A percentile compares a stretch with the other conserved stretches of the same genome.
Evolutionary conservation across 2,888 invertebrate species (phyloP).

Genomic region (Ctena decussata): DNA sequence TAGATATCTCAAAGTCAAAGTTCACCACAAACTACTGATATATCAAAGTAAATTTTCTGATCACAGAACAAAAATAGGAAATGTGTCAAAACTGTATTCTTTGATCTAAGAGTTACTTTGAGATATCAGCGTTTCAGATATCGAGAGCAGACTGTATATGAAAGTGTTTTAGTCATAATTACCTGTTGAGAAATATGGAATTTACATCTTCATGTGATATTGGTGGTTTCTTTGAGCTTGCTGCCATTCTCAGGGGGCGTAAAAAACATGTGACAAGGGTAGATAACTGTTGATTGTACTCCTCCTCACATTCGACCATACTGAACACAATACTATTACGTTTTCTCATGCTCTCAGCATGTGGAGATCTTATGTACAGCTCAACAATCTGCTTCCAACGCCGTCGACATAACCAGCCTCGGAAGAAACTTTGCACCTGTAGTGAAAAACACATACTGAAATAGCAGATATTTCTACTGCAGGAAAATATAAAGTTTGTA

Average conservation of each 20-base stretch:
- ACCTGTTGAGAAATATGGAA: conserved; percentile 95
- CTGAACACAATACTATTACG: conserved; percentile 91
- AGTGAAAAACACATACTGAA: too few relatives aligned
- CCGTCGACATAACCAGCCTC: conserved; percentile 96
- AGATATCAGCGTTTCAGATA: too few relatives aligned
- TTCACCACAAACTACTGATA: too few relatives aligned
- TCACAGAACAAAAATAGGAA: too few relatives aligned
- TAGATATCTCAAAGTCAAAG: too few relatives aligned
- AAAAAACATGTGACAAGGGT: conserved; percentile 94
- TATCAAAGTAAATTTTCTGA: too few relatives aligned
- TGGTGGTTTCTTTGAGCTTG: conserved; percentile 96
- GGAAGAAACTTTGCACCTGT: conserved; percentile 94
- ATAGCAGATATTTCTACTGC: too few relatives aligned
- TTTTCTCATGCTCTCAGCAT: conserved; percentile 97
- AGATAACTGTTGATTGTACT: conserved; percentile 96
- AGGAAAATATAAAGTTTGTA: too few relatives aligned
- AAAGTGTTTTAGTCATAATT: too few relatives aligned
- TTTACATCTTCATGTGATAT: conserved; percentile 97
- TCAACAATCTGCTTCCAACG: conserved; percentile 98
- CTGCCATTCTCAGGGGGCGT: conserved; percentile 95
- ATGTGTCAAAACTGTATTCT: too few relatives aligned
- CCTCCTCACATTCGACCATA: conserved; percentile 97
- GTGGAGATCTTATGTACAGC: conserved; percentile 97
- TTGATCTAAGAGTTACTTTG: too few relatives aligned
- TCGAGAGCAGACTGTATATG: too few relatives aligned